These are phyloP conservation scores for Rhinopithecus roxellana DNA, from an alignment of 2,113 vertebrate species.

Conservation along the genomic window DNA sequence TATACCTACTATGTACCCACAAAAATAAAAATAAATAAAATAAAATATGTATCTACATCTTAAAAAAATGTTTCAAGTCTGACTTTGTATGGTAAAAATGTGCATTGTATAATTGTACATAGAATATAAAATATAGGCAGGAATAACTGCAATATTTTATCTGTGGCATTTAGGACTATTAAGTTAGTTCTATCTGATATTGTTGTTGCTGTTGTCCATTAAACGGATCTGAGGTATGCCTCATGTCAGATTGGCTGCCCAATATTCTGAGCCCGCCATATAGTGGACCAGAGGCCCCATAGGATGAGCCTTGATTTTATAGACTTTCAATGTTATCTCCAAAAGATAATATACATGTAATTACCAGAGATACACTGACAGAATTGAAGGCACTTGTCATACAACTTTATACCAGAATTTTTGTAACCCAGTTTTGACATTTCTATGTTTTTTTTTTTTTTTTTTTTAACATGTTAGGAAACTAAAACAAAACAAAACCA, in stretches of 20 bases:
- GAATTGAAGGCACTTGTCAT: not conserved
- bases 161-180: not conserved
- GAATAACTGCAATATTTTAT: not conserved
- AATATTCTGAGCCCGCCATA: not conserved
- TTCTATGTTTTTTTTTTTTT: not conserved
- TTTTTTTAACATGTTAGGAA: slow-evolving; percentile 33
- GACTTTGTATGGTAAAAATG: not conserved
- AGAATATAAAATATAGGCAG: not conserved
- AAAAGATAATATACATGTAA: not conserved
- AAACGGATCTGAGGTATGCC: not conserved
- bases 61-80: slow-evolving; percentile 16
- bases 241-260: not conserved
- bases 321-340: not conserved
- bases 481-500: slow-evolving; percentile 22
- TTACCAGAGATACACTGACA: not conserved
- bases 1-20: too few relatives aligned
- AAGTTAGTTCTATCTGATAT: not conserved
- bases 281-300: not conserved
- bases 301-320: not conserved
- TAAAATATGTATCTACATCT: not conserved
- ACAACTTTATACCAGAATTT: not conserved
- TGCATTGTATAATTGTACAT: not conserved
- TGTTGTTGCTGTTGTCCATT: not conserved
- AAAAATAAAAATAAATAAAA: too few relatives aligned
- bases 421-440: not conserved